Conservation (phyloP, 2,113 vertebrate genomes). For the Phalacrocorax brasilianus region DNA sequence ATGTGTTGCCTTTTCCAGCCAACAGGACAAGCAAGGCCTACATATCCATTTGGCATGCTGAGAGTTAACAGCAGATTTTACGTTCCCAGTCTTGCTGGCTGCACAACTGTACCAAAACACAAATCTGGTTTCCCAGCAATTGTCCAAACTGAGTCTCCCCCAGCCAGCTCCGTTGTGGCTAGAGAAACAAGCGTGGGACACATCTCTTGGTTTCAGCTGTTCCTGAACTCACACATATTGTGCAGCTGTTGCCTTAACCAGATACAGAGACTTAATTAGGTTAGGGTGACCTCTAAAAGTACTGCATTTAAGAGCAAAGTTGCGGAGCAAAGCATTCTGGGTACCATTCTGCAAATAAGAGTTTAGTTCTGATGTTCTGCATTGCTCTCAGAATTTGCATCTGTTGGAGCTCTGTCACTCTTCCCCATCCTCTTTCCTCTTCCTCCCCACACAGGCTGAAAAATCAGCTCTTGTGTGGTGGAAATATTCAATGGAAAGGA, state of each 20-base stretch:
- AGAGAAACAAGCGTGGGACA: background rate
- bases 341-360: background rate
- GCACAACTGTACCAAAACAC: background rate
- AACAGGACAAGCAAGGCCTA: background rate
- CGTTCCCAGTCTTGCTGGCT: background rate
- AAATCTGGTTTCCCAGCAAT: background rate
- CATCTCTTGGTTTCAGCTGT: background rate
- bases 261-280: slow-evolving; percentile 28
- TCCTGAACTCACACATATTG: background rate
- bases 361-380: background rate
- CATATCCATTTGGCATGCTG: background rate
- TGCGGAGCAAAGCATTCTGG: background rate
- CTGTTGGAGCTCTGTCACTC: background rate
- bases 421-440: background rate
- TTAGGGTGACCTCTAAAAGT: slow-evolving; percentile 26
- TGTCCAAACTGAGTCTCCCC: background rate
- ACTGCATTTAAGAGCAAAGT: background rate
- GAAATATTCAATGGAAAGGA: background rate
- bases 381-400: background rate
- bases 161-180: background rate
- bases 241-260: slow-evolving; percentile 43
- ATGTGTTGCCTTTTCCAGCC: background rate
- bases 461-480: background rate
- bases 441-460: background rate
- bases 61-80: background rate